Conservation (phyloP, 1,140 invertebrate genomes). For the Magallana gigas region DNA sequence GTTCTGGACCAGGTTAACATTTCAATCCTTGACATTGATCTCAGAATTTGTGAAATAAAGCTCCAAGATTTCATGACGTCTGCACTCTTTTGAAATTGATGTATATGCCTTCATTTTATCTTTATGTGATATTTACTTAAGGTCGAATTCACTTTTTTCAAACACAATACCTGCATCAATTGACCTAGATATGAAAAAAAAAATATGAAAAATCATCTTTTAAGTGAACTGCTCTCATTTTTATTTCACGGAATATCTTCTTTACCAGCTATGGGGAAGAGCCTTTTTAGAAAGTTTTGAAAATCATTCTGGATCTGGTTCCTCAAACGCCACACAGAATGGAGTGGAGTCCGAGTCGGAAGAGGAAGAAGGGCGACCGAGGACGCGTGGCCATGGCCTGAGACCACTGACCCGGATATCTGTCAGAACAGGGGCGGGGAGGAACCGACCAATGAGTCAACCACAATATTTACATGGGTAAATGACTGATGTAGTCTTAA, state of each 20-base stretch:
- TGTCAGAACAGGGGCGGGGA: conserved; percentile 47
- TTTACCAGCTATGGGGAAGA: conserved; percentile 67
- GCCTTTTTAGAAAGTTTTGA: conserved; percentile 67
- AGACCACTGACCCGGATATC: conserved; percentile 53
- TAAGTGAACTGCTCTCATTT: too few species aligned
- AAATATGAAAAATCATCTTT: too few species aligned
- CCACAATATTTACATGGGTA: conserved; percentile 70
- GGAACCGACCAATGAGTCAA: conserved; percentile 38
- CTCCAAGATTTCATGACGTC: too few species aligned
- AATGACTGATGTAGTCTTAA: neutral
- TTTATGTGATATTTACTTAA: too few species aligned
- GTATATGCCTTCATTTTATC: too few species aligned
- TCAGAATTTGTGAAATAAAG: too few species aligned
- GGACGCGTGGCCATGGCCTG: conserved; percentile 30
- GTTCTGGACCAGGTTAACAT: too few species aligned
- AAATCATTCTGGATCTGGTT: conserved; percentile 55
- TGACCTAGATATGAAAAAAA: too few species aligned
- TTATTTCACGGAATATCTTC: neutral
- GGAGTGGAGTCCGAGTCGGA: conserved; percentile 56
- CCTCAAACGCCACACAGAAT: conserved; percentile 17
- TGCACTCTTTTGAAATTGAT: too few species aligned
- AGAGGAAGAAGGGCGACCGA: conserved; percentile 49
- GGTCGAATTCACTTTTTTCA: too few species aligned
- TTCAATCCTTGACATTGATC: too few species aligned
- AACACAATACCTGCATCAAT: too few species aligned